Percentiles rank a stretch among this genome's conserved stretches.
These are phyloP conservation scores for Dipodomys ordii DNA, from an alignment of 2,113 vertebrate species.

Conservation along the genomic window DNA sequence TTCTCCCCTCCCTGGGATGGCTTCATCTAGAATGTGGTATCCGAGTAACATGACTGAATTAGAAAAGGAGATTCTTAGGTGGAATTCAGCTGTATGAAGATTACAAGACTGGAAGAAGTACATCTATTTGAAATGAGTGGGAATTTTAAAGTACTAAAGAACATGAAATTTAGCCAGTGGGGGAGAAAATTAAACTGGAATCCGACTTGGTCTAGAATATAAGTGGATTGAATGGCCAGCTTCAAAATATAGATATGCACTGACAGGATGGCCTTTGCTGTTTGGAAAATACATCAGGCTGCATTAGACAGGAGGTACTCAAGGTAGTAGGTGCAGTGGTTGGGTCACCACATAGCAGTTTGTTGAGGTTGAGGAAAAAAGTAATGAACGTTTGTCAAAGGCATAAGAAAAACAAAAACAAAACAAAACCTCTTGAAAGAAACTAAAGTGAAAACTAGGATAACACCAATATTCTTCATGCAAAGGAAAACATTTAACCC, in stretches of 20 bases:
- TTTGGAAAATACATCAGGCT: background rate
- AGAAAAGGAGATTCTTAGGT: too few relatives aligned
- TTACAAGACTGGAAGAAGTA: background rate
- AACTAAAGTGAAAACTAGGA: constrained; percentile 13
- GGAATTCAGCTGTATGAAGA: background rate
- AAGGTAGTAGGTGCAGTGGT: background rate
- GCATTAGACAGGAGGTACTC: background rate
- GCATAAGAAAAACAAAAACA: background rate
- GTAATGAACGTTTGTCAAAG: background rate
- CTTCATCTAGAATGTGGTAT: background rate
- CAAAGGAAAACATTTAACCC: constrained; percentile 26
- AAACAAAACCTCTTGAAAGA: background rate
- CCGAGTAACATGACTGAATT: background rate
- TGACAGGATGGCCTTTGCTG: too few relatives aligned
- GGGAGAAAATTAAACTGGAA: background rate
- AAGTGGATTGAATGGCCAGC: too few relatives aligned
- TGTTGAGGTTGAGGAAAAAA: background rate
- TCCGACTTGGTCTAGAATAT: too few relatives aligned
- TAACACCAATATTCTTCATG: background rate
- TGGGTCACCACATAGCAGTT: background rate
- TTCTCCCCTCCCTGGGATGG: background rate
- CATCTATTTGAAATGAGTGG: background rate
- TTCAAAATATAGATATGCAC: too few relatives aligned
- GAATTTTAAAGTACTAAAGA: background rate
- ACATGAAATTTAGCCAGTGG: background rate